A percentile compares a stretch with the other conserved stretches of the same genome.
phyloP scores from a whole-genome alignment of 2,888 invertebrate species.

The Atherix ibis region DNA sequence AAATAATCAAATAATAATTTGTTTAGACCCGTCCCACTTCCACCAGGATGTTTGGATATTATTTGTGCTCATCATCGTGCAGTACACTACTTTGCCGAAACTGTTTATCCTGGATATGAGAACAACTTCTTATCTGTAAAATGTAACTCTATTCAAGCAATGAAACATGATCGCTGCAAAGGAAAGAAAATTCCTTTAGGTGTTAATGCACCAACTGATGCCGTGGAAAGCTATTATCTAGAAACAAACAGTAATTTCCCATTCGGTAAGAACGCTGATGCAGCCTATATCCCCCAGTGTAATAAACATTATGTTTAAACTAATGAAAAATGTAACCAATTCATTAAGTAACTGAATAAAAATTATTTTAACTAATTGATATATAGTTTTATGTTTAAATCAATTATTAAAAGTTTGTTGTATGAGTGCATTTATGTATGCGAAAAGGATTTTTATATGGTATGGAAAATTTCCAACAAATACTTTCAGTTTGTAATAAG shows the following conservation, averaged over 20 bases:
- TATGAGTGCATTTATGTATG: too few species aligned
- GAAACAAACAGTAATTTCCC: slow-evolving; percentile 24
- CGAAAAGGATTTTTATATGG: too few species aligned
- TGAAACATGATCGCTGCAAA: slow-evolving; percentile 22
- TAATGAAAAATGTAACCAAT: too few species aligned
- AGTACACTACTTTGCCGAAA: slow-evolving; percentile 26
- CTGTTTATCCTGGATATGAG: slow-evolving; percentile 26
- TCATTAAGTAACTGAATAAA: too few species aligned
- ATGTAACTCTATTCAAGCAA: slow-evolving; percentile 23
- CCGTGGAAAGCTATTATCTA: slow-evolving; percentile 25
- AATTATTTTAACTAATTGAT: too few species aligned
- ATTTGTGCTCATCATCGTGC: slow-evolving; percentile 24
- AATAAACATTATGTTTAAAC: too few species aligned
- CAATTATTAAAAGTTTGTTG: too few species aligned
- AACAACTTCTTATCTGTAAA: slow-evolving; percentile 26
- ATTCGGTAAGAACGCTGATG: slow-evolving; percentile 20
- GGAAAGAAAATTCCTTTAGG: slow-evolving; percentile 27
- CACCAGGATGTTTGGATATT: slow-evolving; percentile 24
- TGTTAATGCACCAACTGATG: slow-evolving; percentile 18
- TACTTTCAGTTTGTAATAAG: too few species aligned
- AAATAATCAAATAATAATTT: too few species aligned
- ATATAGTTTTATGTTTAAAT: too few species aligned
- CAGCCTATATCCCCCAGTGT: too few species aligned
- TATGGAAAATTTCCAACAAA: too few species aligned
- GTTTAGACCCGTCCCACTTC: slow-evolving; percentile 11